Evolutionary conservation across 2,888 invertebrate species (phyloP), one percentile per base, ranked within the genome.

Genomic region (Leuctra nigra): DNA sequence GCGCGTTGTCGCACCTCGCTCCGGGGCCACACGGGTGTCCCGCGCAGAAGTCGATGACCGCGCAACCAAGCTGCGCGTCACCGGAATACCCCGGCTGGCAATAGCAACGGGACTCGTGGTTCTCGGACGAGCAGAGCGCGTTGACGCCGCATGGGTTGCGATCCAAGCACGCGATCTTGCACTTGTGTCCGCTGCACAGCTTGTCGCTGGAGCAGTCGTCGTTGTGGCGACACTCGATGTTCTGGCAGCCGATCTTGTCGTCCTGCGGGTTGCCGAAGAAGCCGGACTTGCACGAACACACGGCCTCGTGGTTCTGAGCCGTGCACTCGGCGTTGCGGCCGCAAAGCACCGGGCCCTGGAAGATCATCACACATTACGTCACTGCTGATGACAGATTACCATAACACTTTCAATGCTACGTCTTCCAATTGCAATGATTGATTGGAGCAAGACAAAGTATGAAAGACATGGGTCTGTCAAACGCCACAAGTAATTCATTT

Each of bases 51-150:
- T 92, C 87, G 54, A 91, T 83, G 54, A 84, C 73, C 53, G 77
- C 73, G 66, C 93, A 93, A 20, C 83, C 84, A 24, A 73, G 74
- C 9, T 78, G 73, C 1, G 91, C 84, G 70, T 91, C 84, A 2
- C 91, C 92, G 0, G 88, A 88, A 66, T 81, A 91, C 1, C 92
- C 92, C 11, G 92, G 91, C 72, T 91, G 91, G 68, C 93, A 93
- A 65, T 87, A 86, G 68, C 87, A 87, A 1, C 82, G 66, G 69
- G 87, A 87, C 61, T 78, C 78, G 67, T 93, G 92, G 66, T 83
- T 82, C 70, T 91, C 88, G 1, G 91, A 86, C 0, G 90, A 86
- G 68, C 93, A 93, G 38, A 92, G 75, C 0, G 92, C 86, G 70
- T 92, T 91, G 54, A 83, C 82, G 1, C 91, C 91, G 66, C 93